Evolutionary conservation across 2,113 vertebrate species (phyloP).

Genomic region (Potamarius usumacintae): DNA sequence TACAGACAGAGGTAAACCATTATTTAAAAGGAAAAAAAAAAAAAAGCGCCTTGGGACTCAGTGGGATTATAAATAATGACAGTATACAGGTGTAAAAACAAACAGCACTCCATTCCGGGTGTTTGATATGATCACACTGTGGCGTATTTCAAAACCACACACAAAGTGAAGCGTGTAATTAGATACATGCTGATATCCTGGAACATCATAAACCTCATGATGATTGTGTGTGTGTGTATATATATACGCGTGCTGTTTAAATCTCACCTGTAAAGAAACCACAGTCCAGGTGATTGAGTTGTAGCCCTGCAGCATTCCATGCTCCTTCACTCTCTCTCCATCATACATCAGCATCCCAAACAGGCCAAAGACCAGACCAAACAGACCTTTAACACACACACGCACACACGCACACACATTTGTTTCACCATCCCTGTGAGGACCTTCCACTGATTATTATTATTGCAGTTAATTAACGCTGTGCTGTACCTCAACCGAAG

Average conservation of each 20-base stretch:
- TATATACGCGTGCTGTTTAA: neutral
- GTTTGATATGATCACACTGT: neutral
- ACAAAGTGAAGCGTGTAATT: neutral
- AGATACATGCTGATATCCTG: neutral
- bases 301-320: slow-evolving; percentile 97
- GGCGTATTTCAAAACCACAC: neutral
- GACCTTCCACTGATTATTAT: no score
- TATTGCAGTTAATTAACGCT: no score
- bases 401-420: neutral
- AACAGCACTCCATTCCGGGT: neutral
- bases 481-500: no score
- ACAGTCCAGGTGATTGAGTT: slow-evolving; percentile 90
- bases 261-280: slow-evolving; percentile 89
- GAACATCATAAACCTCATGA: neutral
- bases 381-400: slow-evolving; percentile 76
- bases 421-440: no score
- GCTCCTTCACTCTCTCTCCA: slow-evolving; percentile 82
- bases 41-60: neutral
- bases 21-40: no score
- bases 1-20: no score
- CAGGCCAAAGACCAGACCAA: slow-evolving; percentile 90
- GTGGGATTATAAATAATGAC: neutral
- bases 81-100: neutral
- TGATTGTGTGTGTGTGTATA: neutral
- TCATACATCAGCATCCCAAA: slow-evolving; percentile 91